A percentile compares a stretch with the other conserved stretches of the same genome.
These are phyloP conservation scores for Coelopa frigida DNA, from an alignment of 1,140 invertebrate species.

Conservation along the genomic window DNA sequence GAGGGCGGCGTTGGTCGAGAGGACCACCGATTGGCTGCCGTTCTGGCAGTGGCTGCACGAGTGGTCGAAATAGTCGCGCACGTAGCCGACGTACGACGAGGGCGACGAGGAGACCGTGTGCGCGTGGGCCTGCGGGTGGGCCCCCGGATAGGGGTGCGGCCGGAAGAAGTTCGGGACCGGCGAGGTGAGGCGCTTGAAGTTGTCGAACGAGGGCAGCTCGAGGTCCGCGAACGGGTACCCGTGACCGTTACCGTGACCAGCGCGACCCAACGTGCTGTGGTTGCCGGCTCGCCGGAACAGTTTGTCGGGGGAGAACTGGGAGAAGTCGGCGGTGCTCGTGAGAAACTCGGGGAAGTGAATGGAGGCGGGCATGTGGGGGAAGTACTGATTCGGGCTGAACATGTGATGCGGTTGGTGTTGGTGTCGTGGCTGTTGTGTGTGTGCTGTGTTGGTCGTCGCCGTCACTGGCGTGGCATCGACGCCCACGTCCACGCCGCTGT, in stretches of 20 bases:
- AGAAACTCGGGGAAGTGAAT: constrained; percentile 18
- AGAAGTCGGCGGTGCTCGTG: constrained; percentile 17
- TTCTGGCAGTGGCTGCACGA: constrained; percentile 42
- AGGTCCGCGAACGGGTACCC: constrained; percentile 18
- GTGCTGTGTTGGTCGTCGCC: constrained; percentile 10
- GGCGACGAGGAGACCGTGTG: constrained; percentile 34
- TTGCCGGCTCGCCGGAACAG: constrained; percentile 17
- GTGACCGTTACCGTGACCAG: too few relatives aligned
- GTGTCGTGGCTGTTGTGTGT: constrained; percentile 11
- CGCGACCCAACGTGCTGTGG: constrained; percentile 14
- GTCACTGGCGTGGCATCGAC: constrained; percentile 3
- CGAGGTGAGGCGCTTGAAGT: constrained; percentile 38
- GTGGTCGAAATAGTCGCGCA: constrained; percentile 40
- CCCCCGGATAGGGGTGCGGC: constrained; percentile 19
- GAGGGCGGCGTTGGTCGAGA: constrained; percentile 36
- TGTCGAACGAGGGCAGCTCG: too few relatives aligned
- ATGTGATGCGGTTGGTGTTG: constrained; percentile 19
- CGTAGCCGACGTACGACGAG: constrained; percentile 36
- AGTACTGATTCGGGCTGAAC: constrained; percentile 27
- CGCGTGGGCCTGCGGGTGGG: constrained; percentile 26
- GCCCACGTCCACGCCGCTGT: constrained; percentile 2
- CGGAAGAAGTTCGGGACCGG: constrained; percentile 43
- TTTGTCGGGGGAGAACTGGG: constrained; percentile 16
- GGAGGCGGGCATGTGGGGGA: constrained; percentile 9
- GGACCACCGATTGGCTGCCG: constrained; percentile 37